Evolutionary conservation across 1,140 invertebrate genomes (phyloP).

Genomic region (Chironomus striatipennis): DNA sequence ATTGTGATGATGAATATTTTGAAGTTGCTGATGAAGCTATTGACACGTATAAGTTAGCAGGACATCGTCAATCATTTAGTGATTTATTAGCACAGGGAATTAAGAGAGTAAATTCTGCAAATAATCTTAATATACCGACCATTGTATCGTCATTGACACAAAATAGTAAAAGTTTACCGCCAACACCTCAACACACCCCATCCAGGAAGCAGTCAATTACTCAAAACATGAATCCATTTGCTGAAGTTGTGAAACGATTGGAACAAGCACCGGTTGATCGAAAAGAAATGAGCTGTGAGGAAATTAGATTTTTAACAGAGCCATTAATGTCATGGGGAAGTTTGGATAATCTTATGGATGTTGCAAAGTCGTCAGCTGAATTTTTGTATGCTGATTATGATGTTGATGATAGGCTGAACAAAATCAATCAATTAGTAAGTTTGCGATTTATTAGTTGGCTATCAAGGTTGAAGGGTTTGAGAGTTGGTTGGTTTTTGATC

Average conservation of each 20-base stretch:
- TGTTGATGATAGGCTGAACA: constrained; percentile 49
- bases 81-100: constrained; percentile 39
- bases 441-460: neutral
- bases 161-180: constrained; percentile 53
- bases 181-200: constrained; percentile 58
- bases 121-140: constrained; percentile 45
- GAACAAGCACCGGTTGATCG: constrained; percentile 33
- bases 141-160: constrained; percentile 37
- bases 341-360: constrained; percentile 59
- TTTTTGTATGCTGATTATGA: constrained; percentile 54
- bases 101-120: constrained; percentile 44
- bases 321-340: constrained; percentile 29
- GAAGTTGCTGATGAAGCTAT: constrained; percentile 24
- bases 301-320: constrained; percentile 34
- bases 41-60: constrained; percentile 29
- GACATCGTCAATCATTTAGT: constrained; percentile 36
- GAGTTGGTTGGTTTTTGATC: no score
- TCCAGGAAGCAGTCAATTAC: constrained; percentile 32
- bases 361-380: constrained; percentile 65
- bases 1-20: neutral
- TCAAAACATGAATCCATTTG: constrained; percentile 32
- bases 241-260: constrained; percentile 33
- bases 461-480: no score
- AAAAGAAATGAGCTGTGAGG: constrained; percentile 31
- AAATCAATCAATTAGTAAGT: constrained; percentile 59